Evolutionary conservation across 2,113 vertebrate genomes (phyloP).

Genomic region (Toxotes chatareus): DNA sequence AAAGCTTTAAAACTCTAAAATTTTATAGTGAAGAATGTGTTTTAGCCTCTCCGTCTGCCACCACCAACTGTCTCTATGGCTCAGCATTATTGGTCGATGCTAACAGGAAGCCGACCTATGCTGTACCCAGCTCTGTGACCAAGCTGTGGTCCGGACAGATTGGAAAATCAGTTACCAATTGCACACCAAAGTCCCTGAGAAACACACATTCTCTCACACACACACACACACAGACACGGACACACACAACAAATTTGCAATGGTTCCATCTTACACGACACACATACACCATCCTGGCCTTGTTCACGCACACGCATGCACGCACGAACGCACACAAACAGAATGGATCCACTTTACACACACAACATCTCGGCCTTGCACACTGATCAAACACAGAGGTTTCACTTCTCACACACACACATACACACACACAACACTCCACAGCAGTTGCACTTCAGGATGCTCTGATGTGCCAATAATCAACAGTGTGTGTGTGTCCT

Average conservation of each 20-base stretch:
- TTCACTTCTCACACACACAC: constrained; percentile 23
- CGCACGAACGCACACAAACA: constrained; percentile 24
- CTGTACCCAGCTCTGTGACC: constrained; percentile 62
- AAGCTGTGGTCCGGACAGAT: constrained; percentile 56
- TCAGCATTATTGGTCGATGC: constrained; percentile 50
- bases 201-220: constrained; percentile 14
- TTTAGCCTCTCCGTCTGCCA: constrained; percentile 7
- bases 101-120: constrained; percentile 66
- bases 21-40: constrained; percentile 3
- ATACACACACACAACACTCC: neutral
- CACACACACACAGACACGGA: constrained; percentile 19
- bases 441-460: constrained; percentile 15
- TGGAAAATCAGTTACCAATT: constrained; percentile 74
- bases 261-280: neutral
- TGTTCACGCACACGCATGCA: neutral
- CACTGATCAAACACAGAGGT: constrained; percentile 25
- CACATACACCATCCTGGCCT: neutral
- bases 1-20: neutral
- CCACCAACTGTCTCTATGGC: constrained; percentile 27
- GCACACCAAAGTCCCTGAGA: constrained; percentile 42
- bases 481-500: constrained; percentile 11
- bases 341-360: constrained; percentile 10
- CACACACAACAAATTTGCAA: constrained; percentile 6
- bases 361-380: constrained; percentile 1
- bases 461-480: constrained; percentile 41